A percentile compares a stretch with the other conserved stretches of the same genome.
phyloP scores from a whole-genome alignment of 1,140 invertebrate species.

The Aleiodes sp. region DNA sequence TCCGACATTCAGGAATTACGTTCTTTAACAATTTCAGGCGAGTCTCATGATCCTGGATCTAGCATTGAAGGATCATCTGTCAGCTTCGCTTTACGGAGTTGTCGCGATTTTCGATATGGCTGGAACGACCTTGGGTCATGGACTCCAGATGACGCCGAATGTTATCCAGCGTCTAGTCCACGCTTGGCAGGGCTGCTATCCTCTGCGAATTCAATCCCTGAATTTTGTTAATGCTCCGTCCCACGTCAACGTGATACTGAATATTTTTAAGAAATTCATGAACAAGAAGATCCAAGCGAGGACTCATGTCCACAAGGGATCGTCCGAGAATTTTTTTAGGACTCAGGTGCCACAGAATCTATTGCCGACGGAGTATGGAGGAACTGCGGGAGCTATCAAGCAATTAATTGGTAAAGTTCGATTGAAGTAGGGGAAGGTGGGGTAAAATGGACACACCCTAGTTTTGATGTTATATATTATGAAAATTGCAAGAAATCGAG shows the following conservation, averaged over 20 bases:
- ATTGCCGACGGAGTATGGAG: conserved; percentile 72
- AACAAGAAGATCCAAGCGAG: conserved; percentile 72
- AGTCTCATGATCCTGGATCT: conserved; percentile 71
- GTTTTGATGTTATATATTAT: too few species aligned
- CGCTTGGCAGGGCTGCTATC: conserved; percentile 77
- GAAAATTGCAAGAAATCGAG: too few species aligned
- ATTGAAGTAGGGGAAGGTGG: not conserved
- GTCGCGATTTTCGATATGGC: conserved; percentile 71
- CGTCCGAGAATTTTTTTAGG: conserved; percentile 55
- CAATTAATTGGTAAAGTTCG: conserved; percentile 61
- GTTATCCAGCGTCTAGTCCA: conserved; percentile 70
- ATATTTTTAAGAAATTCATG: conserved; percentile 78
- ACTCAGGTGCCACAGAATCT: conserved; percentile 61
- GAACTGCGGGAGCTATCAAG: conserved; percentile 64
- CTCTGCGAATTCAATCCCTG: conserved; percentile 73
- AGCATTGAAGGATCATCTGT: conserved; percentile 62
- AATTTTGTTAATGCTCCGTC: conserved; percentile 77
- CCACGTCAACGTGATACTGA: conserved; percentile 75
- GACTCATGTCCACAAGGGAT: conserved; percentile 66
- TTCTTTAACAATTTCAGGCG: conserved; percentile 48
- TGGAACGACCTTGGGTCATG: conserved; percentile 69
- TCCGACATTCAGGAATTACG: not conserved
- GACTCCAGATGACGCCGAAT: conserved; percentile 68
- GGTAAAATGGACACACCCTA: too few species aligned
- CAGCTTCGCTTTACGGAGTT: conserved; percentile 70